Base-by-base conservation (phyloP, 2,113 vertebrate species). In the Micronycteris hirsuta region DNA sequence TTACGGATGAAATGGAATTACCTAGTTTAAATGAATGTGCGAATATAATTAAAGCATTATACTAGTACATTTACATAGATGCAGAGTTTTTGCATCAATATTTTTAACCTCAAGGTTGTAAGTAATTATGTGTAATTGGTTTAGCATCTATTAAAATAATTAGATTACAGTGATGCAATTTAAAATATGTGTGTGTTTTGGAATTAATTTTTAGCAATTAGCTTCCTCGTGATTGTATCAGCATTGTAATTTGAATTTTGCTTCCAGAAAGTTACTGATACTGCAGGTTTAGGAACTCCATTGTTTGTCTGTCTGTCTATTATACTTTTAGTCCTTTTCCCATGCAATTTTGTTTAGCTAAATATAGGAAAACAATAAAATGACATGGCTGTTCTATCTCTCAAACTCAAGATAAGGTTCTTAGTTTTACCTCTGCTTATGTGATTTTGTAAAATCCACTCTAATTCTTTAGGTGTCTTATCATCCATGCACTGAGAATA, bases 101-200 rank as follows among this genome's bases (percentile, higher is more conserved):
- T 96, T 97, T 96, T 97, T 97, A 96, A 97, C 91, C 88, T 96
- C 86, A 93, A 91, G 94, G 56, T 94, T 96, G 43, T 95, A 96
- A 94, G 84, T 95, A 97, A 97, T 97, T 88, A 91, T 89, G 31
- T 91, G 10, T 86, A 95, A 97, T 96, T 96, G 73, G 49, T 80
- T 98, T 96, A 73, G 31, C 61, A 36, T 92, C 87, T 96, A 94
- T 96, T 97, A 93, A 95, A 93, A 93, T 94, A 97, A 97, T 94
- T 95, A 96, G 78, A 94, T 97, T 97, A 96, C 31, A 81, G 26
- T 97, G 95, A 97, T 91, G 49, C 19, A 95, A 67, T 95, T 95
- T 95, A 49, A 78, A 86, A 94, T 91, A 56, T 77, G 86, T 88
- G 65, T 95, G 56, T 94, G 33, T 77, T 81, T 91, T 87, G n/a